Conservation (phyloP, 2,113 vertebrate species). For the Geococcyx californianus region DNA sequence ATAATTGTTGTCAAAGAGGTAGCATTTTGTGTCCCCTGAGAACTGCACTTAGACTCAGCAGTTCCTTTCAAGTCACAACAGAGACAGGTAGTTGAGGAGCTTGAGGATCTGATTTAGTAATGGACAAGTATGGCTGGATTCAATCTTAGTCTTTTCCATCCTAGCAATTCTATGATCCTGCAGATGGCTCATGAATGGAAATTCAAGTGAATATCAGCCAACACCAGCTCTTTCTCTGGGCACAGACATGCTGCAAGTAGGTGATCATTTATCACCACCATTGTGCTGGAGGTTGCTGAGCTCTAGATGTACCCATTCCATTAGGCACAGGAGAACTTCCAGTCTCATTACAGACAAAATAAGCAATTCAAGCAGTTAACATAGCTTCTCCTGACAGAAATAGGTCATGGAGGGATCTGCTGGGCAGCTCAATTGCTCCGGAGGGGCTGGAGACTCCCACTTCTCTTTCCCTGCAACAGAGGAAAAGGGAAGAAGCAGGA, state of each 20-base stretch:
- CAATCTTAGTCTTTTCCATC: too few relatives aligned
- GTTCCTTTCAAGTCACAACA: neutral
- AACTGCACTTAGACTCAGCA: neutral
- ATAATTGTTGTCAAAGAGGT: neutral
- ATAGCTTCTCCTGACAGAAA: neutral
- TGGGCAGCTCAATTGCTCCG: neutral
- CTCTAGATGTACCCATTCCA: rapidly evolving
- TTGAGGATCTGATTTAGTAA: too few relatives aligned
- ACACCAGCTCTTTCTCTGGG: neutral
- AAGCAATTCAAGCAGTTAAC: neutral
- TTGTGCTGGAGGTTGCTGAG: neutral
- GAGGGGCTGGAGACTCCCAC: neutral
- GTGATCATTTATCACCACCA: rapidly evolving
- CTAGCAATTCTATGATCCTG: too few relatives aligned
- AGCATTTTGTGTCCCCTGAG: rapidly evolving
- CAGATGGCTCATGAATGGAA: neutral
- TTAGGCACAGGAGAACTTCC: neutral
- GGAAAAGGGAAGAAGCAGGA: neutral
- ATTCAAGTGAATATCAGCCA: neutral
- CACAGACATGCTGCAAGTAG: rapidly evolving
- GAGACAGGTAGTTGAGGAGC: too few relatives aligned
- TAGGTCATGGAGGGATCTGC: neutral
- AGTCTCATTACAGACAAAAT: neutral
- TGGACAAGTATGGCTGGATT: too few relatives aligned
- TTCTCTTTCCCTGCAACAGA: neutral